Evolutionary conservation across 2,797 vertebrate species (phyloP).

Genomic region (Emys orbicularis): DNA sequence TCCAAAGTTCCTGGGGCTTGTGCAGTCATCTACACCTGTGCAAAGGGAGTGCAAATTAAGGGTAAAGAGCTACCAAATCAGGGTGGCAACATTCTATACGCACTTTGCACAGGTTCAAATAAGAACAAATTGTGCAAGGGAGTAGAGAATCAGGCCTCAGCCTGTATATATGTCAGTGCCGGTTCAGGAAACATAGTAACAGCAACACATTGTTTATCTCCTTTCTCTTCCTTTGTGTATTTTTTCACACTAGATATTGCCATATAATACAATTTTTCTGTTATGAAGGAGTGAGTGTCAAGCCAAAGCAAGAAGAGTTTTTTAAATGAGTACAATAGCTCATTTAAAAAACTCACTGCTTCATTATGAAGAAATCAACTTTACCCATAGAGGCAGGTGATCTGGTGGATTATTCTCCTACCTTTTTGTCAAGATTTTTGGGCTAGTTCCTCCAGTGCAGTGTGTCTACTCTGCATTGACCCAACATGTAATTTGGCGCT

Average conservation of each 20-base stretch:
- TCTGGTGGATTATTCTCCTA: neutral
- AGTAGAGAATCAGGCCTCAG: neutral
- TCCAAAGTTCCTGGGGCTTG: neutral
- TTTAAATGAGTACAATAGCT: neutral
- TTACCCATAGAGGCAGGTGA: neutral
- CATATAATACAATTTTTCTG: neutral
- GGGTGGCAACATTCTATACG: conserved; percentile 2
- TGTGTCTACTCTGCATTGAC: neutral
- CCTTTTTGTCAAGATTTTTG: neutral
- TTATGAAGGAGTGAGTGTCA: neutral
- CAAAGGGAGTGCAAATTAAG: neutral
- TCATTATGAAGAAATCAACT: neutral
- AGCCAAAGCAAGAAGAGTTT: neutral
- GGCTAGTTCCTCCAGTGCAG: neutral
- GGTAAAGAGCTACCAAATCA: neutral
- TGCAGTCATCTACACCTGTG: neutral
- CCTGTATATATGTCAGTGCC: neutral
- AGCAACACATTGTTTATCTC: neutral
- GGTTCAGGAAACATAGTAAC: too few species aligned
- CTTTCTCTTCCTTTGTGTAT: neutral
- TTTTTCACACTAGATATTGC: neutral
- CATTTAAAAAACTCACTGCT: too few species aligned
- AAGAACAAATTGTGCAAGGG: conserved; percentile 38
- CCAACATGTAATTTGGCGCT: neutral
- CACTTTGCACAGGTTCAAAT: neutral